Evolutionary conservation across 2,113 vertebrate species (phyloP).

Genomic region (Tringa solitaria): DNA sequence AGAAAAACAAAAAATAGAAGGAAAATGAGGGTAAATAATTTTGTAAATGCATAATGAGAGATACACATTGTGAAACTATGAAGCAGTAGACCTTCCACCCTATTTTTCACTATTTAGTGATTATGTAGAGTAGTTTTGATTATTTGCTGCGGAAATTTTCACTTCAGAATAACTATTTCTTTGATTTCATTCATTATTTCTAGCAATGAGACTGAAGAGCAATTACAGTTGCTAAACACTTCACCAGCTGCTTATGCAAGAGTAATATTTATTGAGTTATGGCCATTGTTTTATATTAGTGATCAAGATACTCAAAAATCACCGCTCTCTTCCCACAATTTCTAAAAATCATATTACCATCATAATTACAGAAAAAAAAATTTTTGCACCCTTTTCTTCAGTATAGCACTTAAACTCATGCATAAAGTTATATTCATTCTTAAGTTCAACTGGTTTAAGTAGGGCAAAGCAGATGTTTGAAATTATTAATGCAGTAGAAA

Average conservation of each 20-base stretch:
- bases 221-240: background rate
- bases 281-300: background rate
- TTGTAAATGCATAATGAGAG: background rate
- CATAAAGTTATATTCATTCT: background rate
- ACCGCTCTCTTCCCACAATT: background rate
- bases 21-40: rapidly evolving
- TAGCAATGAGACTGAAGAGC: background rate
- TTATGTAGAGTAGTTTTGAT: background rate
- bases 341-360: background rate
- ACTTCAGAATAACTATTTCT: background rate
- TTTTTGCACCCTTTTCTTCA: background rate
- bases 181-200: background rate
- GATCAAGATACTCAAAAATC: background rate
- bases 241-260: background rate
- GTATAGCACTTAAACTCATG: background rate
- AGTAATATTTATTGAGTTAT: background rate
- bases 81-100: background rate
- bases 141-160: background rate
- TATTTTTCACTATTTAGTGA: background rate
- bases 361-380: background rate
- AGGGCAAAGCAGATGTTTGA: background rate
- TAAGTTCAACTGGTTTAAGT: background rate
- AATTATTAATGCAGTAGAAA: background rate
- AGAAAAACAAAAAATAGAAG: background rate
- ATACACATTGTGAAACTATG: background rate